Evolutionary conservation across 1,140 invertebrate species (phyloP), one percentile per base, ranked within the genome.

Genomic region (Nymphalis io): DNA sequence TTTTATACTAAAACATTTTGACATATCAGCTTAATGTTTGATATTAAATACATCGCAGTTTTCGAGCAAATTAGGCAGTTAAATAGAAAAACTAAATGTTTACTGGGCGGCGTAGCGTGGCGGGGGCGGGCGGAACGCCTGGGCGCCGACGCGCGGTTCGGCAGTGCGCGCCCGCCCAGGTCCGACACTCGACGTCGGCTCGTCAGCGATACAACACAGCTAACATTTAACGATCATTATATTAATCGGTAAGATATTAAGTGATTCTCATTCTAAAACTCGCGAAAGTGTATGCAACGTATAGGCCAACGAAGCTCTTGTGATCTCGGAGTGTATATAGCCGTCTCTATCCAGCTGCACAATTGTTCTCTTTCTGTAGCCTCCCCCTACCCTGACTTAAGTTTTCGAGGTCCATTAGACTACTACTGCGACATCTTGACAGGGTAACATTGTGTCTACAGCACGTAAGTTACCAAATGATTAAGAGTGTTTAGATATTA

Each of bases 151-250:
- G 73, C 64, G 74, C 70, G 70, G 53, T 74, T 76, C 76, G 75
- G 60, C 87, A 89, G 87, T 91, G 89, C 87, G 84, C 87, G 89
- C 85, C 89, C 82, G 84, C 82, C 87, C 87, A 60, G 87, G 85
- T 85, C 87, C 89, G 89, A 91, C 89, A 91, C 89, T 91, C 89
- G 83, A 91, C 89, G 89, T 91, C 89, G 89, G 89, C 89, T 91
- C 89, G 87, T 89, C 88, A 80, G 84, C 86, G 81, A 87, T 78
- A 84, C 80, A 78, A 89, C 81, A 89, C 84, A 80, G 79, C 78
- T 83, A 80, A 83, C 79, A 80, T 83, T 78, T 80, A 80, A 87
- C 87, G 87, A 90, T 84, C 83, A 87, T 76, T 87, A 87, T 88
- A 81, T 75, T 80, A 84, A 87, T 85, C 88, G 90, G 92, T 92